Evolutionary conservation across 2,888 invertebrate genomes (phyloP), one percentile per base, ranked within the genome.

Genomic region (Xanthorhoe designata): DNA sequence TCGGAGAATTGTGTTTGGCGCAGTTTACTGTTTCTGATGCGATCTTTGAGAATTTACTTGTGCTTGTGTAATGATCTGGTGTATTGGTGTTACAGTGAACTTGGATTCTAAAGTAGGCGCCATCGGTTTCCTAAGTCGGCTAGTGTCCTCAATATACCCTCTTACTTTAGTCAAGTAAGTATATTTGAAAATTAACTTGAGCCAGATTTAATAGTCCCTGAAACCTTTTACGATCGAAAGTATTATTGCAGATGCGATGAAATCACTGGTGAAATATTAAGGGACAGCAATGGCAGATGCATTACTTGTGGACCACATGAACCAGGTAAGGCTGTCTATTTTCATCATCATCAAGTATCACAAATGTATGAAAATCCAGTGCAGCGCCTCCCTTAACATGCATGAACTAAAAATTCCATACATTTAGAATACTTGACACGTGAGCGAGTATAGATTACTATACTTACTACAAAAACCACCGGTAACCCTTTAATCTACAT

Each of bases 101-200:
- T 95, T 97, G 77, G 97, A 98, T 81, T 97, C 97, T 72, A 97
- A 95, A 78, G 94, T 97, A 0, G 99, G 99, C 0, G 97, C 99
- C 3, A 97, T 99, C 57, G 99, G 99, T 2, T 99, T 98, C 82
- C 93, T 98, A 8, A 98, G 98, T 15, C 88, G 95, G 45, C 94
- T 95, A 62, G 89, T 92, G 17, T 87, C 91, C 0, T 91, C 89
- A 0, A 86, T 94, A 24, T 93, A 94, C 59, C 94, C 94, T 0
- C 82, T 94, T 0, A 87, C 86, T 38, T 80, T 94, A 71, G 92
- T 94, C 71, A 93, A 88, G 94, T 94, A 81, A 81, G 89, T 67
- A 57, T 35, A 32, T 32, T 24, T 24, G 24, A 24, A 4, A 24
- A 24, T 24, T 24, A 24, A 24, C 24, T 3, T 24, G 1, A 24